Percentiles rank a stretch among this genome's conserved stretches.
Conservation (phyloP, 2,113 vertebrate species). For the Noctilio leporinus region DNA sequence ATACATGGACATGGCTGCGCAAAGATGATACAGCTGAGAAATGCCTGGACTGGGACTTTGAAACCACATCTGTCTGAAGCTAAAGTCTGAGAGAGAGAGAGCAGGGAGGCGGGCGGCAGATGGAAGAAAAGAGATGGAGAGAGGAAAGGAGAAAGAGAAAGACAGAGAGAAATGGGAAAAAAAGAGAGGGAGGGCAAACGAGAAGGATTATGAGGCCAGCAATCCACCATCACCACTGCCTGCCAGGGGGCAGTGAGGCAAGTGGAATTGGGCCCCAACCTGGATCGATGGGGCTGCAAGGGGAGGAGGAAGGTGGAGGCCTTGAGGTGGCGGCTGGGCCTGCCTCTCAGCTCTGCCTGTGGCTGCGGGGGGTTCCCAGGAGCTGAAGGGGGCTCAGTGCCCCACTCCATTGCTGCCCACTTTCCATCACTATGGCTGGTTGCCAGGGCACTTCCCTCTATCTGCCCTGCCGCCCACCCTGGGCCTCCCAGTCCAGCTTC, state of each 20-base stretch:
- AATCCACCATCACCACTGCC: accelerated
- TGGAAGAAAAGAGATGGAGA: too few species aligned
- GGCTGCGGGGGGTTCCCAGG: too few species aligned
- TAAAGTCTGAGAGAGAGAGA: neutral
- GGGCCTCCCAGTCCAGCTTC: neutral
- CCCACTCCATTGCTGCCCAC: neutral
- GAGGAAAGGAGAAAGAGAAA: neutral
- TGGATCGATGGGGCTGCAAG: neutral
- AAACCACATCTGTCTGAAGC: neutral
- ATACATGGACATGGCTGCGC: accelerated
- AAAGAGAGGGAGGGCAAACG: neutral
- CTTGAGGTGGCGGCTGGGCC: accelerated
- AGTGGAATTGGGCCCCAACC: neutral
- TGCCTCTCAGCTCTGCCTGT: neutral
- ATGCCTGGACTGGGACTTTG: neutral
- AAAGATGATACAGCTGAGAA: neutral
- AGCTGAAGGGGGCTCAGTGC: neutral
- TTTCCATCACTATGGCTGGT: neutral
- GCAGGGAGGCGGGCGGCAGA: neutral
- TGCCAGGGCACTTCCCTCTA: neutral
- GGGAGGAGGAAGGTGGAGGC: neutral
- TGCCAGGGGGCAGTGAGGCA: neutral
- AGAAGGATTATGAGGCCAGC: neutral
- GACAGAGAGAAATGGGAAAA: neutral
- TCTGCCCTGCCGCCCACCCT: neutral